phyloP scores from a whole-genome alignment of 2,888 invertebrate genomes.

The Malthinus flaveolus region DNA sequence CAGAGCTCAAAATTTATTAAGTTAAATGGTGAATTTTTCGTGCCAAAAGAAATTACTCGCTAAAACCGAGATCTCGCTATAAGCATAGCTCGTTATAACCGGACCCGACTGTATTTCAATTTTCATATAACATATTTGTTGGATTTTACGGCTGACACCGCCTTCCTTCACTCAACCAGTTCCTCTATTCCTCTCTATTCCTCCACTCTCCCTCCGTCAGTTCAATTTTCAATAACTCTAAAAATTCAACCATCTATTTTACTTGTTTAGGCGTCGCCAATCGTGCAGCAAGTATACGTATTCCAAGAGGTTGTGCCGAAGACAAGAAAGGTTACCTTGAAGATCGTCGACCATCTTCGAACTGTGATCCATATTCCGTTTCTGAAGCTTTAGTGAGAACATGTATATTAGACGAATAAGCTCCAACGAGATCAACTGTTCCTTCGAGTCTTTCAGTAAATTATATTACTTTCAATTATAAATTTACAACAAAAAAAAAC shows the following conservation, averaged over 20 bases:
- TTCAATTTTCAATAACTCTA: no score
- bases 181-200: no score
- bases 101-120: no score
- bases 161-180: no score
- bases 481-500: neutral
- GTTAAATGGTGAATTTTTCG: no score
- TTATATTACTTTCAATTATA: neutral
- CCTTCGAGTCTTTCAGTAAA: slow-evolving; percentile 25
- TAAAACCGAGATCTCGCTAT: no score
- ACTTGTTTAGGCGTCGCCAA: slow-evolving; percentile 80
- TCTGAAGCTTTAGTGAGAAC: slow-evolving; percentile 85
- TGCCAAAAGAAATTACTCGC: no score
- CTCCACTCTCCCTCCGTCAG: no score
- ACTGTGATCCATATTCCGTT: slow-evolving; percentile 91
- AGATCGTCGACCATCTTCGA: slow-evolving; percentile 90
- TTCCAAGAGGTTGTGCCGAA: slow-evolving; percentile 88
- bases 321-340: slow-evolving; percentile 95
- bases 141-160: no score
- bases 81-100: no score
- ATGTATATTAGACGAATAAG: slow-evolving; percentile 77
- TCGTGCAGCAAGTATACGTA: slow-evolving; percentile 92
- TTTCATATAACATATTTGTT: no score
- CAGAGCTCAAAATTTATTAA: no score
- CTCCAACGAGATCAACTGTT: slow-evolving; percentile 20
- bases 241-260: slow-evolving; percentile 34